A percentile compares a stretch with the other conserved stretches of the same genome.
Conservation (phyloP, 2,888 invertebrate species). For the Nebria brevicollis region DNA sequence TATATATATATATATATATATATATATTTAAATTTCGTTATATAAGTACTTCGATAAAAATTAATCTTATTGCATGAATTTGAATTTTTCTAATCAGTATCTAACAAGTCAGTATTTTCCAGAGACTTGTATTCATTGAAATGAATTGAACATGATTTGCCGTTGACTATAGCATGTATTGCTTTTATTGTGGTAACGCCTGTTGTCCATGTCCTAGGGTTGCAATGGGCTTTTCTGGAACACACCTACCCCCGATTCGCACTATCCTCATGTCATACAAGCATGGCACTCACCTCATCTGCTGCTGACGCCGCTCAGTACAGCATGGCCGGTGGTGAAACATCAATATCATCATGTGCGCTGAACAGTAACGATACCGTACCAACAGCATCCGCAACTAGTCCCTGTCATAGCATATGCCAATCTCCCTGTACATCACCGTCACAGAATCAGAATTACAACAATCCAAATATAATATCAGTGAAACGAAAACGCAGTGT, state of each 20-base stretch:
- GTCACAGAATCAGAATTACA: slow-evolving; percentile 54
- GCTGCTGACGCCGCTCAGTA: slow-evolving; percentile 59
- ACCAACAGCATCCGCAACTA: slow-evolving; percentile 47
- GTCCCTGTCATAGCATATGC: slow-evolving; percentile 54
- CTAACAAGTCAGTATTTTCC: too few species aligned
- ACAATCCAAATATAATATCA: slow-evolving; percentile 53
- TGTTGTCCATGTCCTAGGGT: slow-evolving; percentile 67
- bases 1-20: too few species aligned
- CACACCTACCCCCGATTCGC: slow-evolving; percentile 79
- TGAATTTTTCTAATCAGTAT: too few species aligned
- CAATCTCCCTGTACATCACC: slow-evolving; percentile 59
- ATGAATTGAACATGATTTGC: slow-evolving; percentile 18
- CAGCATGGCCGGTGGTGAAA: slow-evolving; percentile 55
- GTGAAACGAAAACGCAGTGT: slow-evolving; percentile 76
- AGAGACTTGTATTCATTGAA: too few species aligned
- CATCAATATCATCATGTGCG: slow-evolving; percentile 49
- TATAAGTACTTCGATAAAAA: too few species aligned
- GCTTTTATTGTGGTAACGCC: slow-evolving; percentile 30
- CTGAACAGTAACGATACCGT: slow-evolving; percentile 37
- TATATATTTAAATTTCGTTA: too few species aligned
- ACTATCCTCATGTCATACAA: slow-evolving; percentile 71
- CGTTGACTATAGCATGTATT: slow-evolving; percentile 10
- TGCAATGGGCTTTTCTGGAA: slow-evolving; percentile 88
- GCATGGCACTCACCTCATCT: slow-evolving; percentile 62
- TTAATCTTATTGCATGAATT: too few species aligned